Conservation (phyloP, 2,888 invertebrate genomes). For the Mesodorylaimus sp. region DNA sequence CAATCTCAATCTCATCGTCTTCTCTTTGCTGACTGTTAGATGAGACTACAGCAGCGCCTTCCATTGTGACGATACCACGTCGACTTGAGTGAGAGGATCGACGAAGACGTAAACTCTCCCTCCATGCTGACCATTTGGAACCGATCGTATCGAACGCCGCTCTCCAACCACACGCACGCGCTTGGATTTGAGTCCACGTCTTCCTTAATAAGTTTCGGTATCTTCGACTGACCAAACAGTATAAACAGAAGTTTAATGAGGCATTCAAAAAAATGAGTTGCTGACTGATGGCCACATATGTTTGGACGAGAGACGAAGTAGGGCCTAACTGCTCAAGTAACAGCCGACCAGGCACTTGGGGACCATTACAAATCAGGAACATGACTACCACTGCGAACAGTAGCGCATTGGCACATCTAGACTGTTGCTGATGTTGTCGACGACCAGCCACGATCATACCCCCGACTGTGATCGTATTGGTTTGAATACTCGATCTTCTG, state of each 20-base stretch:
- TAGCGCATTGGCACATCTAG: slow-evolving; percentile 25
- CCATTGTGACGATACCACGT: too few relatives aligned
- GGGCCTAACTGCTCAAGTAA: slow-evolving; percentile 24
- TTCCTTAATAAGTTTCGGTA: slow-evolving; percentile 18
- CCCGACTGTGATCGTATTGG: not conserved
- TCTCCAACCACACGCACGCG: too few relatives aligned
- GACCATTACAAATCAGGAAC: slow-evolving; percentile 25
- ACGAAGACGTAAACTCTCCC: too few relatives aligned
- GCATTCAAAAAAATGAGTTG: slow-evolving; percentile 27
- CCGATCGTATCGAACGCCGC: too few relatives aligned
- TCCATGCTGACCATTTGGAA: too few relatives aligned
- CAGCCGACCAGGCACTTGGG: slow-evolving; percentile 25
- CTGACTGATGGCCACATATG: slow-evolving; percentile 24
- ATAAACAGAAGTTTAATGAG: slow-evolving; percentile 26
- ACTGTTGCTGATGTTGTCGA: not conserved
- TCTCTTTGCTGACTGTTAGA: too few relatives aligned
- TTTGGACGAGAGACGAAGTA: slow-evolving; percentile 21
- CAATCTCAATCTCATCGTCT: too few relatives aligned
- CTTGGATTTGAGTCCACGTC: slow-evolving; percentile 1
- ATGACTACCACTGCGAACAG: slow-evolving; percentile 27
- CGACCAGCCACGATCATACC: too few relatives aligned
- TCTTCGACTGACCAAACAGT: slow-evolving; percentile 25
- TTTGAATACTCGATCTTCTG: slow-evolving; percentile 7
- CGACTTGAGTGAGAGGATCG: too few relatives aligned
- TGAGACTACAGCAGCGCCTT: too few relatives aligned